phyloP scores from a whole-genome alignment of 2,797 vertebrate genomes.

The Microctenopoma lineatum region DNA sequence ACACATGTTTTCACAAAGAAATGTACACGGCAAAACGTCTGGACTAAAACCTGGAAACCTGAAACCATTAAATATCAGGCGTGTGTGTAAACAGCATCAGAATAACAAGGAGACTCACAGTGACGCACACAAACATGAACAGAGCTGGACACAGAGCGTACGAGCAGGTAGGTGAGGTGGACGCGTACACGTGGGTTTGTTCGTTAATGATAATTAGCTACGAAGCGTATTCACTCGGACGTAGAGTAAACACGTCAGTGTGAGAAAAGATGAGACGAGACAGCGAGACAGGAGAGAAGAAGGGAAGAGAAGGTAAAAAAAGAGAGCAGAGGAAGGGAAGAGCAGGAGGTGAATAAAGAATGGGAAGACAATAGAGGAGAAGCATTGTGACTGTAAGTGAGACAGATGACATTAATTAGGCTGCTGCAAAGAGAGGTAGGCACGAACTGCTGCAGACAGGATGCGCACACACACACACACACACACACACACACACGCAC shows the following conservation, averaged over 20 bases:
- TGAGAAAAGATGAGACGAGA: conserved; percentile 15
- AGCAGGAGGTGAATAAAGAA: conserved; percentile 21
- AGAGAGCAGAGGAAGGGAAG: conserved; percentile 5
- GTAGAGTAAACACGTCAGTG: background rate
- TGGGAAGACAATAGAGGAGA: conserved; percentile 33
- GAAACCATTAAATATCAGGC: background rate
- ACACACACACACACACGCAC: background rate
- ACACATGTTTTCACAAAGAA: too few species aligned
- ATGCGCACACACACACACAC: background rate
- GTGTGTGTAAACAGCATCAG: too few species aligned
- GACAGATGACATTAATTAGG: conserved; percentile 77
- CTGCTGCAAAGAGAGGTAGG: conserved; percentile 52
- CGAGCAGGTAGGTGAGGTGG: too few species aligned
- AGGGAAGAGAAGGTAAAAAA: conserved; percentile 3
- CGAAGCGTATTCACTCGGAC: background rate
- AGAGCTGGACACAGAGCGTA: too few species aligned
- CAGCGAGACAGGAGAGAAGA: conserved; percentile 38
- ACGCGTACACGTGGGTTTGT: too few species aligned
- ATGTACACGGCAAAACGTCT: too few species aligned
- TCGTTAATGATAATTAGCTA: background rate
- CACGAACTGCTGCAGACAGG: conserved; percentile 35
- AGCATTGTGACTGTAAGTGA: conserved; percentile 63
- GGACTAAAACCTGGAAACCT: background rate
- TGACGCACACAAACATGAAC: too few species aligned
- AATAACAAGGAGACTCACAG: too few species aligned